Percentiles rank a stretch among this genome's conserved stretches.
Conservation (phyloP, 2,888 invertebrate genomes). For the Bursaphelenchus okinawaensis region DNA sequence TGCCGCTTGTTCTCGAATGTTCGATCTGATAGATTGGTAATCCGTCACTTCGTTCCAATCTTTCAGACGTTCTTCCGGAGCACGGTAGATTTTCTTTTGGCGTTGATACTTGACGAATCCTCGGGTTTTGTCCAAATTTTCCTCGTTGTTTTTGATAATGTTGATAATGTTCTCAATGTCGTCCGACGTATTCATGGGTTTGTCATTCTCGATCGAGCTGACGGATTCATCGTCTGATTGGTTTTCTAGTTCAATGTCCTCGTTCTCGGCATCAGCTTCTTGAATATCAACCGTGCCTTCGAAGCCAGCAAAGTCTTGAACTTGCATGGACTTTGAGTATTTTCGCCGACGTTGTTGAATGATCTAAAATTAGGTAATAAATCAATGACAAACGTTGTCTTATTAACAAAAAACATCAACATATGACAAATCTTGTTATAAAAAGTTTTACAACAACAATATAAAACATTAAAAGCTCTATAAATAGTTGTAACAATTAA, state of each 20-base stretch:
- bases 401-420: no score
- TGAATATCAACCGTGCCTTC: conserved; percentile 50
- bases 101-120: conserved; percentile 95
- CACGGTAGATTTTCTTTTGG: conserved; percentile 78
- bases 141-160: conserved; percentile 40
- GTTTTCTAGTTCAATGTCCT: conserved; percentile 31
- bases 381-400: no score
- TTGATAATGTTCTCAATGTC: conserved; percentile 54
- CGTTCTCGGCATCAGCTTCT: conserved; percentile 33
- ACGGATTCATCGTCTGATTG: conserved; percentile 22
- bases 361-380: conserved; percentile 7
- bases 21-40: conserved; percentile 70
- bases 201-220: conserved; percentile 22
- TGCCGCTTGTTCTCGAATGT: conserved; percentile 82
- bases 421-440: no score
- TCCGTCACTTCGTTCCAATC: conserved; percentile 86
- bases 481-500: no score
- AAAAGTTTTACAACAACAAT: no score
- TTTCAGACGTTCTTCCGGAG: conserved; percentile 74
- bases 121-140: conserved; percentile 56
- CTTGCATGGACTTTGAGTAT: conserved; percentile 47
- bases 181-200: conserved; percentile 24
- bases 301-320: conserved; percentile 49
- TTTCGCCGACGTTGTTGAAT: conserved; percentile 41
- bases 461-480: no score